Conservation (phyloP, 1,140 invertebrate species). For the Drosophila athabasca region DNA sequence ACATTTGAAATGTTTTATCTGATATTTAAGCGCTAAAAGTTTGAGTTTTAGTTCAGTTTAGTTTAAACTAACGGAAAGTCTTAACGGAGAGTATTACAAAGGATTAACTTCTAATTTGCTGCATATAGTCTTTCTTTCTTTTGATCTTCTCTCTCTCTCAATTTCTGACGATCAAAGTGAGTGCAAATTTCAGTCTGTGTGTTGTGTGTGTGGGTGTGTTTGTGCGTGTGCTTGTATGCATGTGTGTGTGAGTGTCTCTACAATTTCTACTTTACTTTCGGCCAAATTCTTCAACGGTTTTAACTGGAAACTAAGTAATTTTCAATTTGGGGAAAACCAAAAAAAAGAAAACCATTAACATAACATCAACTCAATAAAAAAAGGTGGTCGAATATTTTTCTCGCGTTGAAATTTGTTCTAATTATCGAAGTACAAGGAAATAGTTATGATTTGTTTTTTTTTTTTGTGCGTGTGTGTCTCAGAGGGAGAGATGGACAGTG, state of each 20-base stretch:
- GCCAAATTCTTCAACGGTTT: conserved; percentile 25
- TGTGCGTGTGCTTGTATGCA: conserved; percentile 19
- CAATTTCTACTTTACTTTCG: conserved; percentile 38
- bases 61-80: no score
- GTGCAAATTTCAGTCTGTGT: conserved; percentile 8
- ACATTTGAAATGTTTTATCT: no score
- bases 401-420: no score
- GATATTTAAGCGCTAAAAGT: no score
- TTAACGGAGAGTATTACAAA: not conserved
- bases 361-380: no score
- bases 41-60: no score
- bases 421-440: no score
- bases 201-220: conserved; percentile 17
- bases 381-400: no score
- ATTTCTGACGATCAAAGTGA: conserved; percentile 36
- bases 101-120: no score
- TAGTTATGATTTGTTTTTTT: no score
- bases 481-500: conserved; percentile 26
- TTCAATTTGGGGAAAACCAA: not conserved
- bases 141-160: conserved; percentile 25
- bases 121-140: not conserved
- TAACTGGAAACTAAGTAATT: conserved; percentile 15
- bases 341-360: not conserved
- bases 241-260: conserved; percentile 20
- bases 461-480: no score